phyloP scores from a whole-genome alignment of 2,113 vertebrate genomes.

The Passer domesticus region DNA sequence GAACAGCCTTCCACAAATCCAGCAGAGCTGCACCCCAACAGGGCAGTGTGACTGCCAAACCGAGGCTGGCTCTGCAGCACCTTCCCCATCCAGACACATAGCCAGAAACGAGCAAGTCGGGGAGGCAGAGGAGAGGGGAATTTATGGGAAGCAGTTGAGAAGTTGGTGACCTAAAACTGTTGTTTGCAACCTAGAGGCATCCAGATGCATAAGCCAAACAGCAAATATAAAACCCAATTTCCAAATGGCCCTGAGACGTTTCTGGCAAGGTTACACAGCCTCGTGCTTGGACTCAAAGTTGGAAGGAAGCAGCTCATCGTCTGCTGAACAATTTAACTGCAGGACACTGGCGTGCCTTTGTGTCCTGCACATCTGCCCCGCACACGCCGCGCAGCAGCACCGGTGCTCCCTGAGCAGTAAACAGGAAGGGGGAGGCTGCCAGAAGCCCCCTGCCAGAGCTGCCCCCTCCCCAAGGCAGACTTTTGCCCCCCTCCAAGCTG shows the following conservation, averaged over 20 bases:
- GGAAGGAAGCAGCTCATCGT: not conserved
- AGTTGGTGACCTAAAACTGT: not conserved
- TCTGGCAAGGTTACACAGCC: not conserved
- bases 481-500: not conserved
- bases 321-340: not conserved
- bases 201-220: not conserved
- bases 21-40: not conserved
- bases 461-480: not conserved
- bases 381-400: rapidly evolving
- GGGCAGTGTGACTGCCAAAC: not conserved
- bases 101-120: not conserved
- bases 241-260: not conserved
- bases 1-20: not conserved
- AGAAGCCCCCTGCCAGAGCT: not conserved
- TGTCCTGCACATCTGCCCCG: not conserved
- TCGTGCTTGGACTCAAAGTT: not conserved
- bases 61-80: not conserved
- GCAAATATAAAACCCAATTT: conserved; percentile 21
- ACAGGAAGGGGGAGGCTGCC: not conserved
- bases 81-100: not conserved
- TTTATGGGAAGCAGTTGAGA: rapidly evolving
- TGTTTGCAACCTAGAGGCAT: not conserved
- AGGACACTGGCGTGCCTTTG: not conserved
- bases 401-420: not conserved
- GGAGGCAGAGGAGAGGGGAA: not conserved